Percentiles rank a stretch among this genome's conserved stretches.
phyloP scores from a whole-genome alignment of 2,113 vertebrate species.

The Stomatorhinus ivindoensis region DNA sequence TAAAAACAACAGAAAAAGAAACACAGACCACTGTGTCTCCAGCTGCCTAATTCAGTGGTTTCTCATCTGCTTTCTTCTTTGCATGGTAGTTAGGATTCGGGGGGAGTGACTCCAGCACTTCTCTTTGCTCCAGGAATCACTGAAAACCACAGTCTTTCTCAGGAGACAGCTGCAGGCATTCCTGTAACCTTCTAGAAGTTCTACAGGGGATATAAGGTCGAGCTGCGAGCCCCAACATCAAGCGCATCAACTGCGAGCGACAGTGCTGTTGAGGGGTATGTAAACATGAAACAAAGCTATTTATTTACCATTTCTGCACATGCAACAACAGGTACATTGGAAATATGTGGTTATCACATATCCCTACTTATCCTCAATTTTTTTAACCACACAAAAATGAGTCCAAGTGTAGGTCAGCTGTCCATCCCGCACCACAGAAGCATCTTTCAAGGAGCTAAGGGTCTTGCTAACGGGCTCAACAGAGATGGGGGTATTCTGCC shows the following conservation, averaged over 20 bases:
- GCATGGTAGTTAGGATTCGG: slow-evolving; percentile 6
- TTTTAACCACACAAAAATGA: not conserved
- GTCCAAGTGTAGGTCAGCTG: not conserved
- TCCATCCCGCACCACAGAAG: not conserved
- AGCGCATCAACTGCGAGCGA: not conserved
- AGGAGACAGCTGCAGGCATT: slow-evolving; percentile 15
- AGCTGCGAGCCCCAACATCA: not conserved
- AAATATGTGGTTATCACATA: not conserved
- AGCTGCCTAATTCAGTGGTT: not conserved
- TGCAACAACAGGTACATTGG: not conserved
- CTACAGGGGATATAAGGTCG: not conserved
- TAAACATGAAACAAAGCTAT: not conserved
- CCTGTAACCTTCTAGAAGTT: not conserved
- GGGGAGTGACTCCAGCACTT: not conserved
- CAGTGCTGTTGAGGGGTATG: not conserved
- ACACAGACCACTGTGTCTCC: not conserved
- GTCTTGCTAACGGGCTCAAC: not conserved
- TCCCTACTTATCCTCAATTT: not conserved
- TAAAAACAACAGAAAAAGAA: slow-evolving; percentile 19
- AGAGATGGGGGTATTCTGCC: not conserved
- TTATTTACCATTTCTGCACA: not conserved
- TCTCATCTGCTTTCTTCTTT: not conserved
- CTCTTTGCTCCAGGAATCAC: slow-evolving; percentile 4
- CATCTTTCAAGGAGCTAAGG: not conserved
- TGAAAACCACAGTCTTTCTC: slow-evolving; percentile 18